Base-by-base conservation (phyloP, 2,888 invertebrate genomes). In the Dromius quadrimaculatus region DNA sequence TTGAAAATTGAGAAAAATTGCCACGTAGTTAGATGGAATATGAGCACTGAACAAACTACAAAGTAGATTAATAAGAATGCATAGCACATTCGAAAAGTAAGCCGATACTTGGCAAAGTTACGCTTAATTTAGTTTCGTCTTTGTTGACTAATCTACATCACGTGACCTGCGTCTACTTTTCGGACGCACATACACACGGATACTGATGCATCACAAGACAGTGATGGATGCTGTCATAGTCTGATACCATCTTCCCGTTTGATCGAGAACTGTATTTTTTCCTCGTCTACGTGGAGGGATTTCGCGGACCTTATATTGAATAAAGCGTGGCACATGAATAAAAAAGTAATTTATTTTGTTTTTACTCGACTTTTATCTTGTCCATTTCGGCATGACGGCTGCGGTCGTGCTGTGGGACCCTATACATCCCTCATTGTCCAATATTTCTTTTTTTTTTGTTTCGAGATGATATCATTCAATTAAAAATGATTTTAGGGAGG, bases 401-500 rank as follows among this genome's bases (percentile, higher is more conserved):
- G n/a, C n/a, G n/a, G n/a, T 13, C 41, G 41, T 5, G 41, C 22
- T 17, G 59, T 32, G 17, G 11, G 59, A 32, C 3, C 63, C 3
- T 15, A 22, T 17, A 43, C 64, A 45, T 32, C 64, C 64, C 28
- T 36, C 23, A 28, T n/a, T 38, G 50, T 64, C 47, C 50, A 47
- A 64, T 64, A 34, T 64, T 64, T 62, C 62, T 65, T 65, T 54
- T 43, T 65, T 65, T 65, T 50, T 65, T 28, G 8, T 11, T 23
- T 8, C 54, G 34, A 5, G 65, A 65, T 65, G 22, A 22, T 68
- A 68, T 68, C 68, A 45, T 68, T 68, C 68, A 68, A 68, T 68
- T 68, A 68, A 68, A 68, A 59, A 68, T 45, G 68, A 68, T 68
- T 68, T 68, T 66, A 59, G 32, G 59, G 68, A 38, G 57, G 68